Base-by-base conservation (phyloP, 2,888 invertebrate species). In the Dichetophora obliterata region DNA sequence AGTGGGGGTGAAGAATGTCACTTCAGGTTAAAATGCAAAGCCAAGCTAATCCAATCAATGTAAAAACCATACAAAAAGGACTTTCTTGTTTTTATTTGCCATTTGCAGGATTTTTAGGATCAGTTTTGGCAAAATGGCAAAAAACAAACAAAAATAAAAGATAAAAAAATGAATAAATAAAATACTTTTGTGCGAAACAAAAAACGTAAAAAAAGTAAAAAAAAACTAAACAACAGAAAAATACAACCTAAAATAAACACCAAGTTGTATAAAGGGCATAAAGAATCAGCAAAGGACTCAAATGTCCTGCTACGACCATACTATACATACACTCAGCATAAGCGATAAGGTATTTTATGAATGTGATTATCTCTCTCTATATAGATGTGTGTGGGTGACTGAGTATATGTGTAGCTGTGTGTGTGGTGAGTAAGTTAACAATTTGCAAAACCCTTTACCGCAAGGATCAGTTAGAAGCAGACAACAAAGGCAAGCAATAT, bases 201-300 rank as follows among this genome's bases (percentile, higher is more conserved):
- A 43, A 43, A 4, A 43, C 11, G 66, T 66, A 75, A 74, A 81
- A 82, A 79, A 75, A 80, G 72, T 75, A 78, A 79, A 74, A 78
- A 27, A 16, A 22, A n/a, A 22, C 27, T 4, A 61, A 31, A 57
- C 14, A 43, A 68, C 57, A 50, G 9, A 24, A 5, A 48, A 3
- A 72, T 63, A 22, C 19, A 5, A 66, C 4, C n/a, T 3, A 66
- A n/a, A 19, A 37, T 48, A 66, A 66, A 48, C 52, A 57, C 52
- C 3, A 16, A 50, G 24, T 24, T 19, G 34, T 31, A 54, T 19
- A 31, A 27, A 19, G 57, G 27, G 50, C 43, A 43, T 43, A 48
- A 70, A 70, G 19, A 52, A 24, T 34, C 57, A 48, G 72, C 19
- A 19, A 22, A 59, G 19, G 19, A 8, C 31, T 50, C 59, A 6